phyloP scores from a whole-genome alignment of 2,888 invertebrate genomes.

The Aphrophora alni region DNA sequence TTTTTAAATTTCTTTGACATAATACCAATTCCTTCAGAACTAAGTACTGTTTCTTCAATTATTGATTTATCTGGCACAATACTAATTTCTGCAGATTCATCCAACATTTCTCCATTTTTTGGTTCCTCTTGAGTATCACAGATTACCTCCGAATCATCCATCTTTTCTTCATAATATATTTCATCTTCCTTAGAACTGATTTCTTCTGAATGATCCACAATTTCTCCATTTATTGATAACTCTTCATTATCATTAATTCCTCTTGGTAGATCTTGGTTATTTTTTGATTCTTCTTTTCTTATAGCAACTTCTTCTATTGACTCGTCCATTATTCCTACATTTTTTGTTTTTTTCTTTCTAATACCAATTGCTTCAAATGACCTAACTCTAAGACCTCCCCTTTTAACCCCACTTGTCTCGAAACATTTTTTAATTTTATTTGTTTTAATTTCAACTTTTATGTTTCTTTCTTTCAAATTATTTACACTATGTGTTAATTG shows the following conservation, averaged over 20 bases:
- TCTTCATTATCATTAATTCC: not conserved
- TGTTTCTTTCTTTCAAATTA: not conserved
- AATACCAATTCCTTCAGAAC: not conserved
- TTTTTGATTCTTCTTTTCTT: too few species aligned
- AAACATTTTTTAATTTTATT: too few species aligned
- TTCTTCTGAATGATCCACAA: not conserved
- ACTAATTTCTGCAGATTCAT: not conserved
- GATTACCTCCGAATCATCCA: too few species aligned
- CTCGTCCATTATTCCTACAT: too few species aligned
- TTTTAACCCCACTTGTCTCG: too few species aligned
- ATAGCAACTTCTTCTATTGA: too few species aligned
- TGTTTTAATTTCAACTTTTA: not conserved
- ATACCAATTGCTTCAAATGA: not conserved
- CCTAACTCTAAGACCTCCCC: not conserved
- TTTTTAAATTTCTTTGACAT: not conserved
- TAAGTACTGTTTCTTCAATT: not conserved
- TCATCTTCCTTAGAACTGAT: not conserved
- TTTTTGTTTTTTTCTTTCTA: too few species aligned
- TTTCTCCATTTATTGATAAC: not conserved
- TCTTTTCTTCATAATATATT: not conserved
- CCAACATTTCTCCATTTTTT: not conserved
- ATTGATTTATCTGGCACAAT: not conserved
- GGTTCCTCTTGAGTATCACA: not conserved
- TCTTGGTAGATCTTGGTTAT: not conserved
- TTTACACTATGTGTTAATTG: conserved; percentile 59